Evolutionary conservation across 2,797 vertebrate genomes (phyloP), one percentile per base, ranked within the genome.

Genomic region (Syngnathus acus): DNA sequence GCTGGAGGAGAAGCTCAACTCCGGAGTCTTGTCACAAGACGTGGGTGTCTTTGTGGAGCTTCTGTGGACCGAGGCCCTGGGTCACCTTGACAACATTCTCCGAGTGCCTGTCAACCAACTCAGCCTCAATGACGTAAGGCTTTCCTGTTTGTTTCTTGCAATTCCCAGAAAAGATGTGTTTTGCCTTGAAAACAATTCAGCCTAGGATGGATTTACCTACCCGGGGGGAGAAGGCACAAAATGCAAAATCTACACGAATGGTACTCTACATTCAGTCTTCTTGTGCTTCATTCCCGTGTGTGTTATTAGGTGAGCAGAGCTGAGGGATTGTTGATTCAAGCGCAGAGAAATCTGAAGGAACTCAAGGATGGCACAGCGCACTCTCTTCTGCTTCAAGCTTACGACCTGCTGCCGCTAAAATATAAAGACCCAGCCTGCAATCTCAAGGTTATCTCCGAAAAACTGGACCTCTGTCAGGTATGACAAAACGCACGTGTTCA

Each of bases 51-150:
- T 95, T 73, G 90, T 95, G 81, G 93, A 95, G 84, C 72, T 92
- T 73, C 79, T 94, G 51, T 95, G 94, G 93, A 79, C 83, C 0
- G 94, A 94, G 82, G 89, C 93, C 17, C 72, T 92, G 2, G 92
- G 93, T 37, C 80, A 87, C 67, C 84, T 95, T 43, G n/a, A 62
- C 53, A 77, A 75, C 67, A 72, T 84, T 13, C 85, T 94, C 26
- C 72, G 68, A 4, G 81, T 86, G 60, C 80, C 92, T 0, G 68
- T 92, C 57, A 69, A 84, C 68, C 84, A 69, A 57, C 88, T 94
- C 65, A 94, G 92, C 78, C 88, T 94, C 42, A 94, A 92, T 62
- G 88, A 95, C 51, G 92, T 93, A 85, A 90, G 86, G 9, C 58
- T 6, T 37, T 17, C 55, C 19, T 57, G 58, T 21, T 21, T 23